Evolutionary conservation across 2,888 invertebrate species (phyloP).

Genomic region (Argyresthia albistria): DNA sequence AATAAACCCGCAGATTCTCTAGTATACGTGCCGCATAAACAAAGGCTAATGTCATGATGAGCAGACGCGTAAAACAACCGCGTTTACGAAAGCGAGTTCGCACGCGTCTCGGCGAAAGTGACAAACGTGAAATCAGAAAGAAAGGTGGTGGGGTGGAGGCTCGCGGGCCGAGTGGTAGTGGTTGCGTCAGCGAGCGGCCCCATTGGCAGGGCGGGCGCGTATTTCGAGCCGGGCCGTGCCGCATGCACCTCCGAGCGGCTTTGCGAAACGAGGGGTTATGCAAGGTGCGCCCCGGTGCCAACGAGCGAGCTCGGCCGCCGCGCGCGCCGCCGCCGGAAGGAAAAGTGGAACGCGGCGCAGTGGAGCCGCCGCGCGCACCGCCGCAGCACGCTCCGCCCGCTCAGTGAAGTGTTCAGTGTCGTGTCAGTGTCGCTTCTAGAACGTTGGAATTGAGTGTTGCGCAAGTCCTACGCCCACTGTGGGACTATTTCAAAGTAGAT

Average conservation of each 20-base stretch:
- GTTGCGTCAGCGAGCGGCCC: constrained; percentile 55
- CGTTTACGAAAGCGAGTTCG: constrained; percentile 40
- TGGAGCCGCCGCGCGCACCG: constrained; percentile 64
- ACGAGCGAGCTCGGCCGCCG: constrained; percentile 41
- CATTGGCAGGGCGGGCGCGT: constrained; percentile 54
- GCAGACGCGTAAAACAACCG: not conserved
- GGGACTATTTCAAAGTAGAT: constrained; percentile 65
- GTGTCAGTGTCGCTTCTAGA: constrained; percentile 69
- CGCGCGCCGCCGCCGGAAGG: constrained; percentile 47
- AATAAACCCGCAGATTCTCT: not conserved
- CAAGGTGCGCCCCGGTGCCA: constrained; percentile 69
- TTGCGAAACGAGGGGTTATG: constrained; percentile 70
- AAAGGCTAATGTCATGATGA: not conserved
- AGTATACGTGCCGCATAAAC: not conserved
- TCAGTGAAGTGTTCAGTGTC: constrained; percentile 63
- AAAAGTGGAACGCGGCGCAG: constrained; percentile 71
- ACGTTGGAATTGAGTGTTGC: constrained; percentile 56
- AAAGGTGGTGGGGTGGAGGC: constrained; percentile 14
- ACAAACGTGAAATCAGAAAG: constrained; percentile 44
- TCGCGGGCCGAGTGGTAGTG: constrained; percentile 11
- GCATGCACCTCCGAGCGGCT: constrained; percentile 59
- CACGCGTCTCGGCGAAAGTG: constrained; percentile 50
- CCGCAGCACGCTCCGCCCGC: constrained; percentile 55
- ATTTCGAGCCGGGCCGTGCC: constrained; percentile 51
- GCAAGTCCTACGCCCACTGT: constrained; percentile 63